phyloP scores from a whole-genome alignment of 2,113 vertebrate genomes.

The Calyptommatus sinebrachiatus region DNA sequence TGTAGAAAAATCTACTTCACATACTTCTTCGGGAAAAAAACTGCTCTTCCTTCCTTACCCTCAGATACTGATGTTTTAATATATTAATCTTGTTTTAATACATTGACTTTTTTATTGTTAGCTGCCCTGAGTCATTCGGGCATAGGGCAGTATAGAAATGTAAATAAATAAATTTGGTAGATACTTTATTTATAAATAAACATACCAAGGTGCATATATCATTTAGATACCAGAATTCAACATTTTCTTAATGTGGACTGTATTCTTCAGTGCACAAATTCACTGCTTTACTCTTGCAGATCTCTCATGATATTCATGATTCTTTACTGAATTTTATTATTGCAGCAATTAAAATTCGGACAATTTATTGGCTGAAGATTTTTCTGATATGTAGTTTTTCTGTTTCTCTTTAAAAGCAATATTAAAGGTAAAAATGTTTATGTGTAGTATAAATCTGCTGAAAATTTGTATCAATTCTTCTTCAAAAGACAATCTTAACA shows the following conservation, averaged over 20 bases:
- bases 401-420: not conserved
- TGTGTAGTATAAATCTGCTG: not conserved
- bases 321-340: too few species aligned
- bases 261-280: not conserved
- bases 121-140: too few species aligned
- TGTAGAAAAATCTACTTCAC: too few species aligned
- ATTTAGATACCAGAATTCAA: not conserved
- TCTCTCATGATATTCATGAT: too few species aligned
- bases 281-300: not conserved
- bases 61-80: too few species aligned
- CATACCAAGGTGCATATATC: not conserved
- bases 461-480: not conserved
- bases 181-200: not conserved
- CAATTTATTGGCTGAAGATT: not conserved
- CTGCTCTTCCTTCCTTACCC: too few species aligned
- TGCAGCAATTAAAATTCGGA: not conserved
- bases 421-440: not conserved
- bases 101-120: too few species aligned
- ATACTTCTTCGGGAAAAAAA: too few species aligned
- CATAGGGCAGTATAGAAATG: too few species aligned
- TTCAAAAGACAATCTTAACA: constrained; percentile 17
- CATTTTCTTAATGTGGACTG: not conserved
- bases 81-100: too few species aligned
- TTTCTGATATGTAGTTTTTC: not conserved
- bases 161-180: too few species aligned